Conservation (phyloP, 2,888 invertebrate genomes). For the Trachelus iudaicus region DNA sequence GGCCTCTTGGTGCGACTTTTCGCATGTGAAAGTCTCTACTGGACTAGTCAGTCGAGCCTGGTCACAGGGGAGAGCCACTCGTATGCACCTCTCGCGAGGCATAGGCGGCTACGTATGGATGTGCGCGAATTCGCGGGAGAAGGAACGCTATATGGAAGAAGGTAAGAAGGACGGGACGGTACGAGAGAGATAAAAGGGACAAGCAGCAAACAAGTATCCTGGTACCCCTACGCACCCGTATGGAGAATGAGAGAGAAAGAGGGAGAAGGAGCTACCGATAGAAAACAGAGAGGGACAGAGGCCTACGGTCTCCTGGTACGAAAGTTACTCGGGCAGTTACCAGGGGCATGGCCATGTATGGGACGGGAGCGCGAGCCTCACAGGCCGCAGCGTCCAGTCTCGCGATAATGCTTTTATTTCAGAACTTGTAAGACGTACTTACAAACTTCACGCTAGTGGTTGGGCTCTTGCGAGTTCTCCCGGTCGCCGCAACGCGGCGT, state of each 20-base stretch:
- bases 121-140: not conserved
- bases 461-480: not conserved
- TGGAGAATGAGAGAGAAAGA: not conserved
- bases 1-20: constrained; percentile 19
- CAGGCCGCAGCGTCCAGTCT: not conserved
- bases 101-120: not conserved
- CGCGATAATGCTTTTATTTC: constrained; percentile 1
- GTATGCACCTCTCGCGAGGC: not conserved
- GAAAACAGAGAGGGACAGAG: not conserved
- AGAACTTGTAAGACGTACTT: not conserved
- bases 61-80: not conserved
- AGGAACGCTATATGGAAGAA: not conserved
- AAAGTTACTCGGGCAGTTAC: constrained; percentile 4
- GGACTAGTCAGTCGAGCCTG: not conserved
- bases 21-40: not conserved
- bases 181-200: not conserved
- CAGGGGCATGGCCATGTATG: constrained; percentile 1
- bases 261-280: not conserved
- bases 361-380: not conserved
- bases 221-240: not conserved
- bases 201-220: not conserved
- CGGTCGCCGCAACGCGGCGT: not conserved
- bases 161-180: not conserved
- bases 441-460: not conserved
- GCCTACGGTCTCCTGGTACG: not conserved